Base-by-base conservation (phyloP, 2,797 vertebrate species). In the Rhodeus uyekii region DNA sequence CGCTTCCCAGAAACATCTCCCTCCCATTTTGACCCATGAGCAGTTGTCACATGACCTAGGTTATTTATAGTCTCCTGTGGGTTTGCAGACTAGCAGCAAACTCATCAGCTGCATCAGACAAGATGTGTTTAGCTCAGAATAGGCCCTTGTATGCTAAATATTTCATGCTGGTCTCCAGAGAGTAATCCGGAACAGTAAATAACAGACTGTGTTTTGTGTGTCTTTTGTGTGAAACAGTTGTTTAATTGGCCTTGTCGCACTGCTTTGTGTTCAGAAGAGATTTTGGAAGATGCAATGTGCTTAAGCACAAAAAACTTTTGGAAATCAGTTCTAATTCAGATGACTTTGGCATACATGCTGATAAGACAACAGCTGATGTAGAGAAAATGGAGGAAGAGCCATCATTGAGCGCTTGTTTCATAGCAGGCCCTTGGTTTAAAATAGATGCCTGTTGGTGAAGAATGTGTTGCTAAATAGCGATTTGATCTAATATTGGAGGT, bases 21-120 rank as follows among this genome's bases (percentile, higher is more conserved):
- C 36, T 81, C 86, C 87, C 83, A 78, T 88, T 87, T 83, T 87
- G 85, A 85, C 83, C 77, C 83, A 64, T 87, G 80, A 61, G 86
- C 72, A 50, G 29, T 29, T 79, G 86, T 91, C 92, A 93, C 69
- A 88, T 93, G 92, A 92, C 87, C 76, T 44, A 69, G 84, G 85
- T 88, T 93, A 92, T 94, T 92, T 93, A 88, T 83, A 84, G 83
- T 68, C 1, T 8, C 12, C 24, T 83, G 81, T 72, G 65, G 88
- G 81, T 85, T 84, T 76, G 81, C 83, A 78, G 78, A 65, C 83
- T 58, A 22, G 53, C 39, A 42, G 80, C 68, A 34, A 63, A 46
- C 32, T 78, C 53, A 50, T 60, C 55, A 58, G 76, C 61, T 74
- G 13, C 67, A 74, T 73, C 46, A 53, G n/a, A 67, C 42, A 14